Base-by-base conservation (phyloP, 2,797 vertebrate genomes). In the Cheirogaleus major region DNA sequence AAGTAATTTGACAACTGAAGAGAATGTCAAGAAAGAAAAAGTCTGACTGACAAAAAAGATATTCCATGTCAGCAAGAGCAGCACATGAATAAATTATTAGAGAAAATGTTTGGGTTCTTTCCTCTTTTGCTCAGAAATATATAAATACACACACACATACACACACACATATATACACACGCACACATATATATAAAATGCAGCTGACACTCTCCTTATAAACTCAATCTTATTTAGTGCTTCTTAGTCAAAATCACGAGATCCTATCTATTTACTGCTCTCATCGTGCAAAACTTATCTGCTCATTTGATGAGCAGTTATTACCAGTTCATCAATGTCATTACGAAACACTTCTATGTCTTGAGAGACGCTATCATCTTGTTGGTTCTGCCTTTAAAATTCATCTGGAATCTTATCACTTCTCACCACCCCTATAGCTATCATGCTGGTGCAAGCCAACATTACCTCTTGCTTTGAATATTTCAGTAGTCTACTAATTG, bases 1-100 rank as follows among this genome's bases (percentile, higher is more conserved):
- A 94, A 80, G 43, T 80, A 95, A 73, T 84, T 83, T 97, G 85
- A 95, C 91, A 96, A 84, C 43, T 79, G 70, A 96, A 73, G 30
- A 59, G 38, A 78, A 3, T 83, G 85, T 95, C 92, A 92, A 92
- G 85, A 95, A 91, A 95, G 52, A 50, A 92, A 78, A 94, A 92
- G 22, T 85, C 48, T 96, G 52, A 91, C 48, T 95, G 89, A 95
- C 76, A 95, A 90, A 73, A 50, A 93, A 76, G 57, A 86, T 89
- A 79, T 61, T 50, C 45, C 38, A 23, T 86, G 70, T 93, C 89
- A 96, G 79, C n/a, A 81, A 88, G n/a, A 90, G 48, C 12, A 79
- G 61, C 22, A 73, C 25, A 79, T 65, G 92, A 92, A 93, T 83
- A 87, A 83, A 69, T 88, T 72, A 91, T 73, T 45, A 91, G 55